These are phyloP conservation scores for Bucorvus abyssinicus DNA, from an alignment of 2,797 vertebrate genomes.

Conservation along the genomic window DNA sequence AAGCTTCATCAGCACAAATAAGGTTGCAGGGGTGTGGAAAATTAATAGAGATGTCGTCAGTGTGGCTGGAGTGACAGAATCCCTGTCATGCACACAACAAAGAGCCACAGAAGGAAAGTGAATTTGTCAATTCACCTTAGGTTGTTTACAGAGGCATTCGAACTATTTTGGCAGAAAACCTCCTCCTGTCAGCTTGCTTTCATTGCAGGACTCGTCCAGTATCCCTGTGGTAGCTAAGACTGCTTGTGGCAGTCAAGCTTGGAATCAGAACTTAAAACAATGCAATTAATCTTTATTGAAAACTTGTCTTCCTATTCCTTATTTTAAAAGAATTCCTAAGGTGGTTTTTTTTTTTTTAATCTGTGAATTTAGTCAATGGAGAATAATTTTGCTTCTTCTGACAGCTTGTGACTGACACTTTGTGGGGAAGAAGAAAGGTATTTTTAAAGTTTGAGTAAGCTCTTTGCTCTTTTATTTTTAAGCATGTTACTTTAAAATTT, in stretches of 20 bases:
- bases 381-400: background rate
- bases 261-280: background rate
- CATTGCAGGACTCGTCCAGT: background rate
- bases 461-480: background rate
- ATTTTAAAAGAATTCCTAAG: background rate
- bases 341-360: background rate
- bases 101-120: background rate
- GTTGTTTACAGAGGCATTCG: background rate
- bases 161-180: background rate
- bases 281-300: background rate
- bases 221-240: background rate
- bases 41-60: background rate
- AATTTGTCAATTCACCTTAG: background rate
- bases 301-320: background rate
- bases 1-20: constrained; percentile 8
- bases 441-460: background rate
- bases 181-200: background rate
- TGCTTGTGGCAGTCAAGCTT: background rate
- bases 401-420: background rate
- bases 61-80: constrained; percentile 1
- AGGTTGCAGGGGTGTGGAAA: constrained; percentile 24
- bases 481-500: background rate
- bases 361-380: background rate
- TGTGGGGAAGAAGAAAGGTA: background rate
- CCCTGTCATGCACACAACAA: background rate